Conservation (phyloP, 2,888 invertebrate species). For the Physocephala rufipes region DNA sequence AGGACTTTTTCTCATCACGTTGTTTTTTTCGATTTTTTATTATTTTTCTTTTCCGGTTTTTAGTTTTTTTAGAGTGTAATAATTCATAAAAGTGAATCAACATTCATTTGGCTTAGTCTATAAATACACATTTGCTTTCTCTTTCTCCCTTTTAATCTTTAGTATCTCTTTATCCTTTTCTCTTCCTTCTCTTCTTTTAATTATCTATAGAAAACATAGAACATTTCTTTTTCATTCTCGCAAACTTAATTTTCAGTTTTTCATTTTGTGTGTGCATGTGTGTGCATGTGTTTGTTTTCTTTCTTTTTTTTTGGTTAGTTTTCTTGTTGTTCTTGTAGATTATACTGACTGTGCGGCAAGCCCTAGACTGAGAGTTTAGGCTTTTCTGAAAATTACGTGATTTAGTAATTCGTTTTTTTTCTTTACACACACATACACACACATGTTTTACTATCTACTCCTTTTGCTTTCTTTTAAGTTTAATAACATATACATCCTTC, state of each 20-base stretch:
- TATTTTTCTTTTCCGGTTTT: not conserved
- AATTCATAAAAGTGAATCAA: conserved; percentile 35
- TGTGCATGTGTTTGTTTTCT: too few species aligned
- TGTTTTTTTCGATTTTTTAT: conserved; percentile 22
- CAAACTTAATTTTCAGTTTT: too few species aligned
- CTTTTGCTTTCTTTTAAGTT: conserved; percentile 16
- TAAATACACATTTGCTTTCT: conserved; percentile 36
- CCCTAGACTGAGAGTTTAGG: too few species aligned
- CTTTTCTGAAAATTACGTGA: too few species aligned
- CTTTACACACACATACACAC: not conserved
- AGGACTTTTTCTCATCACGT: conserved; percentile 6
- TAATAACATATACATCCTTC: not conserved
- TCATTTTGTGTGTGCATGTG: too few species aligned
- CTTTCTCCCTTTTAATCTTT: conserved; percentile 16
- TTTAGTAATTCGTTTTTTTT: conserved; percentile 5
- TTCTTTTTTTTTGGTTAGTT: too few species aligned
- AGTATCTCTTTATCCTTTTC: not conserved
- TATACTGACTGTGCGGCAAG: conserved; percentile 2
- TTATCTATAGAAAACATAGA: not conserved
- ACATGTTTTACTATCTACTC: not conserved
- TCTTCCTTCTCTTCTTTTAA: not conserved
- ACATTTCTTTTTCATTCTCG: not conserved
- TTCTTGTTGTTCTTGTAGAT: too few species aligned
- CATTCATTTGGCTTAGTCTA: conserved; percentile 31
- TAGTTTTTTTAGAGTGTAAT: conserved; percentile 22